These are phyloP conservation scores for Paelopatides confundens DNA, from an alignment of 53 echinoderm and acorn worm species.

Conservation along the genomic window DNA sequence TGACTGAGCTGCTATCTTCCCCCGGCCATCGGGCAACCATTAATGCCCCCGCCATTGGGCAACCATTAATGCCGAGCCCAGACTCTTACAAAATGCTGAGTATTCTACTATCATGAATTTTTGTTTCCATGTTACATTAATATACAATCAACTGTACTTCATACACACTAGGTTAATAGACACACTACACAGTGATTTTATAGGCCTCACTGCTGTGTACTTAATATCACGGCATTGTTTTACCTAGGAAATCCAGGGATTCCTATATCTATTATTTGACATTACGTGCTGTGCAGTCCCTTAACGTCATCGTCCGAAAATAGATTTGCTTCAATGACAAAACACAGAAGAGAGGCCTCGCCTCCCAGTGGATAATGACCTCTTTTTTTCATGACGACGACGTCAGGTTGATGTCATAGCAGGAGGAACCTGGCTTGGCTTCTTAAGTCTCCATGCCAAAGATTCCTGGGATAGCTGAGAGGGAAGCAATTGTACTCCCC, in stretches of 20 bases:
- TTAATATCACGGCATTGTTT: not conserved
- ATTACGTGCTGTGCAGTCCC: conserved; percentile 34
- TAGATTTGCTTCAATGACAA: not conserved
- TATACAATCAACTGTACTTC: too few species aligned
- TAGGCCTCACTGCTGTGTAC: too few species aligned
- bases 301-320: conserved; percentile 19
- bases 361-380: conserved; percentile 45
- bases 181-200: too few species aligned
- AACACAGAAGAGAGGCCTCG: not conserved
- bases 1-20: too few species aligned
- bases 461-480: conserved; percentile 53
- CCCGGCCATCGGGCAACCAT: too few species aligned
- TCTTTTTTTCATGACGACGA: not conserved
- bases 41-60: too few species aligned
- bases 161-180: too few species aligned
- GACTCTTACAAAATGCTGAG: too few species aligned
- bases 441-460: conserved; percentile 44
- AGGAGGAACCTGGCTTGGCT: conserved; percentile 41
- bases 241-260: conserved; percentile 38
- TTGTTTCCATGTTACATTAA: too few species aligned
- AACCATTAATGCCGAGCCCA: too few species aligned
- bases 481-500: conserved; percentile 36
- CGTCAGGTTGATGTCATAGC: conserved; percentile 52
- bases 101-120: too few species aligned
- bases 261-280: conserved; percentile 37